Conservation (phyloP, 92 coral and sea anemone species). For the Phenganax stokvisi region DNA sequence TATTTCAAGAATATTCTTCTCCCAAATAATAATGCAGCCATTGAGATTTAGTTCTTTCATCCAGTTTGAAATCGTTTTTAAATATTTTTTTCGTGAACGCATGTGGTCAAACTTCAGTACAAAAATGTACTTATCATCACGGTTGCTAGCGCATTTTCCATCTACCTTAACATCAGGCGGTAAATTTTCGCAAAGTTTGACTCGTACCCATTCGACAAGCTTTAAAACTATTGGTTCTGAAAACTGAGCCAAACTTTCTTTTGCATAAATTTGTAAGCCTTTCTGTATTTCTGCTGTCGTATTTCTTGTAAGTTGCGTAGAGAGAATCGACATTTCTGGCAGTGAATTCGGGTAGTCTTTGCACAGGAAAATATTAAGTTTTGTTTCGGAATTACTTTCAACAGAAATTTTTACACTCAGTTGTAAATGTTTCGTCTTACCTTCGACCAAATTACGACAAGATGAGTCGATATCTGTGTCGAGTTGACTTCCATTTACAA, state of each 20-base stretch:
- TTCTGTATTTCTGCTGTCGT: conserved; percentile 41
- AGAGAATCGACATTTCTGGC: conserved; percentile 73
- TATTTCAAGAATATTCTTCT: conserved; percentile 57
- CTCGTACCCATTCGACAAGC: conserved; percentile 75
- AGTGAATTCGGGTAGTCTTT: conserved; percentile 57
- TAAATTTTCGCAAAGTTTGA: conserved; percentile 33
- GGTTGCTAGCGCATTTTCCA: background rate
- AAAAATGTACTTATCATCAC: conserved; percentile 28
- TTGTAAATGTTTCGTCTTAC: conserved; percentile 1
- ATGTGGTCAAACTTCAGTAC: conserved; percentile 74
- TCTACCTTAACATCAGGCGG: background rate
- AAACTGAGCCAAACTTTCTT: conserved; percentile 19
- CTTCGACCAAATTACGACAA: conserved; percentile 23
- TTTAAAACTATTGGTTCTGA: conserved; percentile 67
- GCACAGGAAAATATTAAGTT: conserved; percentile 25
- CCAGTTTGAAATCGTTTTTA: conserved; percentile 66
- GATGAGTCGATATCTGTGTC: conserved; percentile 14
- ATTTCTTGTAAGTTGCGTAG: conserved; percentile 56
- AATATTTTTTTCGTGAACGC: conserved; percentile 66
- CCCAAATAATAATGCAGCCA: conserved; percentile 57
- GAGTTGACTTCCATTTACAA: conserved; percentile 29
- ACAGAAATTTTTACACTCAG: conserved; percentile 25
- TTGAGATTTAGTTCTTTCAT: conserved; percentile 54
- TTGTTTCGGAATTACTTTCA: conserved; percentile 16
- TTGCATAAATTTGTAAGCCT: conserved; percentile 41